These are phyloP conservation scores for Apeira syringaria DNA, from an alignment of 2,888 invertebrate genomes.

Conservation along the genomic window DNA sequence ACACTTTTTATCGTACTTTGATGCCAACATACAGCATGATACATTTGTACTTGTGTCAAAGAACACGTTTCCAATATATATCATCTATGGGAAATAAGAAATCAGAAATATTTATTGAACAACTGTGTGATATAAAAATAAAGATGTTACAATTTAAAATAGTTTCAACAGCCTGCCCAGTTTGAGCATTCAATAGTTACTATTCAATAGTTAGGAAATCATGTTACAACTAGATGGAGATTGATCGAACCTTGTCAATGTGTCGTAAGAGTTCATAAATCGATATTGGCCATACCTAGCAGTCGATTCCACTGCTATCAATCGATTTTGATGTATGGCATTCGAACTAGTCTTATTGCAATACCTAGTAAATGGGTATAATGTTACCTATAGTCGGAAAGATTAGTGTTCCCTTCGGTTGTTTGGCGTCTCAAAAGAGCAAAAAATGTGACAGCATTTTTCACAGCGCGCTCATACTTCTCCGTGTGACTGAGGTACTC, in stretches of 20 bases:
- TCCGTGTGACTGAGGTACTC: conserved; percentile 93
- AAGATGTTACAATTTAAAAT: too few relatives aligned
- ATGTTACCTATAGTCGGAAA: conserved; percentile 87
- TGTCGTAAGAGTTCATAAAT: conserved; percentile 42
- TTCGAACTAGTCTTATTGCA: background rate
- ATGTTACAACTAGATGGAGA: conserved; percentile 32
- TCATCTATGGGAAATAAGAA: conserved; percentile 41
- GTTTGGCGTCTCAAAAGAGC: conserved; percentile 86
- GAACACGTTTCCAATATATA: conserved; percentile 24
- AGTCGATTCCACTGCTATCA: conserved; percentile 23
- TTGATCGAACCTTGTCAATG: conserved; percentile 34
- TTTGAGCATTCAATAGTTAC: too few relatives aligned
- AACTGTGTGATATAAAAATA: too few relatives aligned
- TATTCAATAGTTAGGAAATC: too few relatives aligned
- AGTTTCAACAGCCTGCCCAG: too few relatives aligned
- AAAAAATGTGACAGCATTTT: conserved; percentile 87
- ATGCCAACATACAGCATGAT: conserved; percentile 7
- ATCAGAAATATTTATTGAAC: too few relatives aligned
- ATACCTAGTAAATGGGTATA: too few relatives aligned
- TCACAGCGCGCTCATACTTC: conserved; percentile 89
- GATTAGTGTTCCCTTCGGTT: conserved; percentile 84
- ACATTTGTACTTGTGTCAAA: conserved; percentile 10
- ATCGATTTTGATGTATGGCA: conserved; percentile 31
- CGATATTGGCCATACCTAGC: conserved; percentile 35
- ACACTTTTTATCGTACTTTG: too few relatives aligned